Base-by-base conservation (phyloP, 2,888 invertebrate genomes). In the Chouioia cunea region DNA sequence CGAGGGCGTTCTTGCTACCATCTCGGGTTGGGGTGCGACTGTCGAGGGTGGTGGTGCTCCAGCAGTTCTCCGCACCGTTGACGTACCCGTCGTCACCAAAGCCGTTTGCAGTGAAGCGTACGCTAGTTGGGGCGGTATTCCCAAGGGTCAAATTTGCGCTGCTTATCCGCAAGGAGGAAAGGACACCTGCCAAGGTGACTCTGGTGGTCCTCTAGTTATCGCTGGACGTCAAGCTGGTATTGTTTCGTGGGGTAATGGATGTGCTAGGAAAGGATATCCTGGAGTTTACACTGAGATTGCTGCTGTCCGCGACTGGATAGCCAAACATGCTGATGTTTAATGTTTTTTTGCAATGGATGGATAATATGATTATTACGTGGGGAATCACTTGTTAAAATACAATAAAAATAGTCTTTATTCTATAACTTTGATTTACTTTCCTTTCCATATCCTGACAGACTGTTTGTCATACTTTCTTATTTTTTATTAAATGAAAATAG, bases 191-290 rank as follows among this genome's bases (percentile, higher is more conserved):
- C 76, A 88, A 86, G 89, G 88, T 71, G 89, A 89, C 75, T 88
- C 88, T 44, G 89, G 89, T 2, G 88, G 88, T 22, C 88, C 88
- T 0, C 70, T 88, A 0, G 83, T 87, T 0, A 76, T 86, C 69
- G 77, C 84, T 3, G 85, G 85, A 15, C 86, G 85, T 70, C 79
- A 88, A 0, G 86, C 86, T 16, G 88, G 88, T 0, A 80, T 89
- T 0, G 88, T 88, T 0, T 88, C 88, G 0, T 88, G 88, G 88
- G 88, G 88, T 0, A 88, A 88, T 74, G 88, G 88, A 20, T 88
- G 88, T 1, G 88, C 88, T 14, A 88, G 87, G 0, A 71, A 88
- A 0, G 83, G 87, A 1, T 76, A 85, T 67, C 79, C 87, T 1
- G 85, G 85, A 2, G 86, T 86, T 67, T 80, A 88, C 0, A 86